Evolutionary conservation across 1,140 invertebrate genomes (phyloP).

Genomic region (Temnothorax longispinosus): DNA sequence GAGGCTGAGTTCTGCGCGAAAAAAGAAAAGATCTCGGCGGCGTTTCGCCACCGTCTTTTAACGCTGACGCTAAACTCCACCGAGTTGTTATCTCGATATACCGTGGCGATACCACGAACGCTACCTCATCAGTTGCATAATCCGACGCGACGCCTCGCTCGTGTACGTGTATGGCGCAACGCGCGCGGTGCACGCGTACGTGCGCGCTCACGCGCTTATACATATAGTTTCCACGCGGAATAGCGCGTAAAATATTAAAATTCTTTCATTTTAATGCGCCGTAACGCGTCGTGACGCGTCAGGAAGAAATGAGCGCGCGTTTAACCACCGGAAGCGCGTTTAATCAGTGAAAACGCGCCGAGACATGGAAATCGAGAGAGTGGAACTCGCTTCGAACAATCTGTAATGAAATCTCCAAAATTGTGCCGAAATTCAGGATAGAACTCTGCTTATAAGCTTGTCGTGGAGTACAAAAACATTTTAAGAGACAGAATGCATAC

Average conservation of each 20-base stretch:
- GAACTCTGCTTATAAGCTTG: neutral
- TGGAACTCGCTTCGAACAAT: neutral
- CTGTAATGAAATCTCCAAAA: neutral
- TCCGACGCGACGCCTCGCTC: slow-evolving; percentile 31
- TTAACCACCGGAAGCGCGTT: neutral
- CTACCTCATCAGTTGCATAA: slow-evolving; percentile 76
- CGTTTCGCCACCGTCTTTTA: neutral
- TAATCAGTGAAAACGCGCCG: neutral
- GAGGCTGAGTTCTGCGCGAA: neutral
- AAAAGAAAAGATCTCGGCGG: neutral
- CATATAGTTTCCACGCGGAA: slow-evolving; percentile 40
- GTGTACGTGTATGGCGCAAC: slow-evolving; percentile 1
- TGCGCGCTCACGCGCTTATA: slow-evolving; percentile 21
- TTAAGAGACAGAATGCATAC: neutral
- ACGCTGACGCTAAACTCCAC: slow-evolving; percentile 19
- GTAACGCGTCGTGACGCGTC: neutral
- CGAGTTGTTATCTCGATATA: slow-evolving; percentile 45
- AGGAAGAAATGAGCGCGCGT: neutral
- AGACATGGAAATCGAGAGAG: neutral
- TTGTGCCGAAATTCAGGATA: neutral
- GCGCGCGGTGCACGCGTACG: slow-evolving; percentile 12
- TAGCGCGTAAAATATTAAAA: neutral
- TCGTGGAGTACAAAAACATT: neutral
- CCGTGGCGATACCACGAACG: slow-evolving; percentile 61
- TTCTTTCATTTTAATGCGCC: neutral